A percentile compares a stretch with the other conserved stretches of the same genome.
Conservation (phyloP, 2,113 vertebrate species). For the Epinephelus moara region DNA sequence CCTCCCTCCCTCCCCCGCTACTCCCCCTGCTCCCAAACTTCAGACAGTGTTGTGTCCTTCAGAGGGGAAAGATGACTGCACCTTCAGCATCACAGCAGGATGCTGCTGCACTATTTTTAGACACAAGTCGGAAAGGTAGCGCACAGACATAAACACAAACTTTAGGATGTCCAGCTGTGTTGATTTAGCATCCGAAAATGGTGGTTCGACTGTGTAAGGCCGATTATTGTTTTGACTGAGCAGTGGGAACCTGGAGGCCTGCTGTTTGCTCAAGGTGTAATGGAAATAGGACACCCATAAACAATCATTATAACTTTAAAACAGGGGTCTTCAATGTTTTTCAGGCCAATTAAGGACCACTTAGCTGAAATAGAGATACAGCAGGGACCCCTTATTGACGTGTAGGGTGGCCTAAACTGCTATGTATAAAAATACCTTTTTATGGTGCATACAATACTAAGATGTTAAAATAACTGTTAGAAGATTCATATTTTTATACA, state of each 20-base stretch:
- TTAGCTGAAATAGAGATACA: too few relatives aligned
- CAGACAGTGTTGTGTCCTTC: slow-evolving; percentile 83
- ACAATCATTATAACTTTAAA: slow-evolving; percentile 30
- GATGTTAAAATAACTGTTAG: too few relatives aligned
- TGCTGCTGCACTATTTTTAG: slow-evolving; percentile 78
- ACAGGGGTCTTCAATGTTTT: not conserved
- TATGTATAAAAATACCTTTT: too few relatives aligned
- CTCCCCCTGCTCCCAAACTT: slow-evolving; percentile 71
- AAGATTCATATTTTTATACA: too few relatives aligned
- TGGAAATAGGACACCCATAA: slow-evolving; percentile 33
- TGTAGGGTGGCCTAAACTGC: too few relatives aligned
- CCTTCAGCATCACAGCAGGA: slow-evolving; percentile 82
- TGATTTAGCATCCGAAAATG: slow-evolving; percentile 78
- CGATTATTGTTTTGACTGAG: slow-evolving; percentile 77
- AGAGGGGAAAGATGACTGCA: slow-evolving; percentile 81
- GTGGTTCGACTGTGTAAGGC: slow-evolving; percentile 49
- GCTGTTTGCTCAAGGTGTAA: slow-evolving; percentile 48
- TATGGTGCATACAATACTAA: too few relatives aligned
- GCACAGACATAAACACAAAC: slow-evolving; percentile 85
- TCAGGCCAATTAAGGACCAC: too few relatives aligned
- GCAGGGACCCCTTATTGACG: too few relatives aligned
- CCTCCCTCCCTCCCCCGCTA: slow-evolving; percentile 66
- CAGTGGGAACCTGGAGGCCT: slow-evolving; percentile 28
- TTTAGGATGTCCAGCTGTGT: slow-evolving; percentile 82
- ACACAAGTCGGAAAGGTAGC: slow-evolving; percentile 78